phyloP scores from a whole-genome alignment of 2,113 vertebrate species.

The Pardalotus punctatus region DNA sequence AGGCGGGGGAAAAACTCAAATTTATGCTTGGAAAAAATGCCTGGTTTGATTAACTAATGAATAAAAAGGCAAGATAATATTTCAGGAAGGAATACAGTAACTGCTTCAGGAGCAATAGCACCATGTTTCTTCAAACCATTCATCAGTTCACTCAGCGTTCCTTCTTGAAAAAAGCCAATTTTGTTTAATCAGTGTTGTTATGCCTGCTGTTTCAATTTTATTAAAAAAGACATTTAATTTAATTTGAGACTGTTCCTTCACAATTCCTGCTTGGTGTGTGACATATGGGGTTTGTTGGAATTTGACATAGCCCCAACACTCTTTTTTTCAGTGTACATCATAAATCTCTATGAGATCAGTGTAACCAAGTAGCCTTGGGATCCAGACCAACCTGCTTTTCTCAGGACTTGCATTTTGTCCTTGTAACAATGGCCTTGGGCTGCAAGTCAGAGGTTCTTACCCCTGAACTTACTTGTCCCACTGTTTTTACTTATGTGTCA shows the following conservation, averaged over 20 bases:
- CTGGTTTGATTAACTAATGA: not conserved
- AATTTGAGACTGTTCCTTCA: not conserved
- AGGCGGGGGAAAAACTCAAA: not conserved
- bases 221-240: not conserved
- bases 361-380: not conserved
- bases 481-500: not conserved
- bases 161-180: not conserved
- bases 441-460: not conserved
- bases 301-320: not conserved
- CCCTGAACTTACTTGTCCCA: not conserved
- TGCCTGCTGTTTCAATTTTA: not conserved
- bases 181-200: not conserved
- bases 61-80: not conserved
- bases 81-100: not conserved
- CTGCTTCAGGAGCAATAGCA: not conserved
- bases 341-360: not conserved
- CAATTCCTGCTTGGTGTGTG: not conserved
- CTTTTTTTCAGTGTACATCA: not conserved
- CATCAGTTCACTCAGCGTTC: not conserved
- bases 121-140: not conserved
- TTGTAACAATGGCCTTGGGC: not conserved
- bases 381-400: not conserved
- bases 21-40: not conserved
- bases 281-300: not conserved
- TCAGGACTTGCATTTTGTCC: not conserved